Percentiles rank a stretch among this genome's conserved stretches.
These are phyloP conservation scores for Anas platyrhynchos DNA, from an alignment of 2,113 vertebrate species.

Conservation along the genomic window DNA sequence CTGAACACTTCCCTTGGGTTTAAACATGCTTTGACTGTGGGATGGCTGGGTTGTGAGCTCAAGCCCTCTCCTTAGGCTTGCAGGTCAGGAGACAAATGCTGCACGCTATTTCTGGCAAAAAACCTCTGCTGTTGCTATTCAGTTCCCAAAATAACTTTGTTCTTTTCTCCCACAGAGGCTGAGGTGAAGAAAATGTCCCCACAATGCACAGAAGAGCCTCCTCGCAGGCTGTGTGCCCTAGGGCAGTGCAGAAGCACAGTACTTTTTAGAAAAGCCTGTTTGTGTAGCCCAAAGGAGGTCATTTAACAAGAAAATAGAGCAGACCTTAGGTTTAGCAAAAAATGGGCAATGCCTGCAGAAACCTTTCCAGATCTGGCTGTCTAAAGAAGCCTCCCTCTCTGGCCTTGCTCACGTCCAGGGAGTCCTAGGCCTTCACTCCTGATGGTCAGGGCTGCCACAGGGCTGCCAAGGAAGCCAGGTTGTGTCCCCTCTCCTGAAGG, in stretches of 20 bases:
- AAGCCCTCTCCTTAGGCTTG: background rate
- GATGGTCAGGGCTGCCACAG: background rate
- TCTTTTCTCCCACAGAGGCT: background rate
- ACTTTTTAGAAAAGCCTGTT: background rate
- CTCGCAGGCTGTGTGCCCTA: background rate
- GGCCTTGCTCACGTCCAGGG: background rate
- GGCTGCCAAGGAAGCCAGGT: background rate
- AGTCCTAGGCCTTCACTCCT: background rate
- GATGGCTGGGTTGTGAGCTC: fast-evolving
- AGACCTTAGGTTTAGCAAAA: background rate
- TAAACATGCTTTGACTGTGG: fast-evolving
- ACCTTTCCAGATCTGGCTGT: background rate
- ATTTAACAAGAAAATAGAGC: background rate
- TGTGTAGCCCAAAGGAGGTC: background rate
- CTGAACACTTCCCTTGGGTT: background rate
- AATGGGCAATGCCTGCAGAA: background rate
- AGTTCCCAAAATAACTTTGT: conserved; percentile 10
- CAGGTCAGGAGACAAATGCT: background rate
- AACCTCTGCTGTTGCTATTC: background rate
- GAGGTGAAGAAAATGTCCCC: background rate
- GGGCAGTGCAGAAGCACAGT: background rate
- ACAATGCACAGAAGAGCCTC: background rate
- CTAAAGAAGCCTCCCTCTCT: background rate
- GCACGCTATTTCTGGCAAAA: background rate
- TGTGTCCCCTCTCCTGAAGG: background rate